Percentiles rank a stretch among this genome's conserved stretches.
These are phyloP conservation scores for Podarcis cretensis DNA, from an alignment of 2,113 vertebrate species.

Conservation along the genomic window DNA sequence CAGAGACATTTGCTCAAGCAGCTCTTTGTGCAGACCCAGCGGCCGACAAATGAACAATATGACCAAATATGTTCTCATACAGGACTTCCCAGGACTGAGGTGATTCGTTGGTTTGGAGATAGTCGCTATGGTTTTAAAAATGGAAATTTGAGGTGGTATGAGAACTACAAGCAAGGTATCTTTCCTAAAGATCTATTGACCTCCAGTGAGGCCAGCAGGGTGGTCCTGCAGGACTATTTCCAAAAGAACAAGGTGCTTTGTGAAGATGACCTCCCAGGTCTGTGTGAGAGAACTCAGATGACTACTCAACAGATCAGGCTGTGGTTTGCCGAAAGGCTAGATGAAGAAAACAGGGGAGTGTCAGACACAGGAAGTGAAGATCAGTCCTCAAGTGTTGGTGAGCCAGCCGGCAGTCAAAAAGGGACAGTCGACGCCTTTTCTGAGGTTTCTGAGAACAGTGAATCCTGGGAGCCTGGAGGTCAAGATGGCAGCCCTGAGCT, in stretches of 20 bases:
- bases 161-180: conserved; percentile 84
- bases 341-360: conserved; percentile 67
- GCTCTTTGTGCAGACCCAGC: conserved; percentile 93
- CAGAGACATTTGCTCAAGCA: conserved; percentile 93
- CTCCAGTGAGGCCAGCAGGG: conserved; percentile 61
- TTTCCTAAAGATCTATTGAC: conserved; percentile 82
- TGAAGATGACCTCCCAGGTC: conserved; percentile 84
- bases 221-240: conserved; percentile 85
- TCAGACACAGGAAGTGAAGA: conserved; percentile 61
- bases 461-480: conserved; percentile 67
- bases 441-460: conserved; percentile 70
- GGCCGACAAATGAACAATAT: conserved; percentile 91
- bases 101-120: conserved; percentile 97
- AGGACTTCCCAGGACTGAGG: conserved; percentile 88
- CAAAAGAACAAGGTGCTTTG: conserved; percentile 76
- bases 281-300: conserved; percentile 83
- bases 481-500: conserved; percentile 59
- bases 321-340: conserved; percentile 84
- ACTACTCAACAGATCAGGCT: conserved; percentile 84
- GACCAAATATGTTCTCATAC: conserved; percentile 86
- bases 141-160: conserved; percentile 94
- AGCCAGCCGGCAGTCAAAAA: conserved; percentile 38
- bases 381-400: conserved; percentile 14
- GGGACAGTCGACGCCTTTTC: conserved; percentile 43
- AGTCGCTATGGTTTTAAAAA: conserved; percentile 95